A percentile compares a stretch with the other conserved stretches of the same genome.
phyloP scores from a whole-genome alignment of 1,140 invertebrate genomes.

The Drosophila erecta region DNA sequence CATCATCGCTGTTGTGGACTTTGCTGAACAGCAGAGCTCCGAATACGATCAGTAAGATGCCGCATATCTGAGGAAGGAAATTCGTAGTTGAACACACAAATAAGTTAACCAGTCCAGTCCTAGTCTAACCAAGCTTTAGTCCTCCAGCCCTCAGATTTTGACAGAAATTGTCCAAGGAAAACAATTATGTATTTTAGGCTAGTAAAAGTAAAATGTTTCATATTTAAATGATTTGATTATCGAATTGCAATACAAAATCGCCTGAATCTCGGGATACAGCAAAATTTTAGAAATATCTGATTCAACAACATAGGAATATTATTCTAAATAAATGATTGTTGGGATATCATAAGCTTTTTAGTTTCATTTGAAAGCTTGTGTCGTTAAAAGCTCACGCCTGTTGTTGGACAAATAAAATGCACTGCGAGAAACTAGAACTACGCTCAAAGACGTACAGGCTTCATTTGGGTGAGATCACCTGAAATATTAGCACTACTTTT shows the following conservation, averaged over 20 bases:
- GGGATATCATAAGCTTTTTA: constrained; percentile 32
- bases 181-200: too few relatives aligned
- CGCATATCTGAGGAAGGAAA: constrained; percentile 86
- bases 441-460: too few relatives aligned
- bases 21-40: constrained; percentile 87
- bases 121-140: too few relatives aligned
- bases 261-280: too few relatives aligned
- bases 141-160: too few relatives aligned
- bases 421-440: constrained; percentile 1
- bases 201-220: too few relatives aligned
- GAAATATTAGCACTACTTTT: background rate
- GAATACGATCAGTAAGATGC: constrained; percentile 87
- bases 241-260: too few relatives aligned
- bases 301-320: too few relatives aligned
- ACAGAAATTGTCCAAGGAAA: too few relatives aligned
- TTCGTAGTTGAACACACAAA: background rate
- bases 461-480: background rate
- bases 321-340: constrained; percentile 8
- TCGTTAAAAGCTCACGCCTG: background rate
- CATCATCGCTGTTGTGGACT: constrained; percentile 85
- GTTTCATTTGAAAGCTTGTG: background rate
- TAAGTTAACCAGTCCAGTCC: background rate
- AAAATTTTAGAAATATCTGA: too few relatives aligned
- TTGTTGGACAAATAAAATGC: background rate
- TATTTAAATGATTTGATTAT: too few relatives aligned